A percentile compares a stretch with the other conserved stretches of the same genome.
Evolutionary conservation across 2,888 invertebrate species (phyloP).

Genomic region (Agrotis clavis): DNA sequence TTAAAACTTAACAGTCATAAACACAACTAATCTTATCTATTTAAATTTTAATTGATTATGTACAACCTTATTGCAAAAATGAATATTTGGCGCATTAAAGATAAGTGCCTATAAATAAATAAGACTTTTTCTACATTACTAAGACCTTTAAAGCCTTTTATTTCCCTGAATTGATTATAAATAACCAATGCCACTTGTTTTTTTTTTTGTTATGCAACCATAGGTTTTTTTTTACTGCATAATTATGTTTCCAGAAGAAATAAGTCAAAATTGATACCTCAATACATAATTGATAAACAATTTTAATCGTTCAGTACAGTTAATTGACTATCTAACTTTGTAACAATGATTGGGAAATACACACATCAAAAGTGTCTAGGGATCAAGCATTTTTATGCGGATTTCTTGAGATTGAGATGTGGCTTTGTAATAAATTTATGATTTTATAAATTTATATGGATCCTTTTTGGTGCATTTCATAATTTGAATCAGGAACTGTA

Average conservation of each 20-base stretch:
- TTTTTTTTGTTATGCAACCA: neutral
- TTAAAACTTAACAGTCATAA: constrained; percentile 19
- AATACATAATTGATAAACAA: constrained; percentile 36
- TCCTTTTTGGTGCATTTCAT: too few species aligned
- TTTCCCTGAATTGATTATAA: neutral
- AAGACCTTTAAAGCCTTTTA: neutral
- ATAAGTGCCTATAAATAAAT: constrained; percentile 19
- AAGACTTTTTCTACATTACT: neutral
- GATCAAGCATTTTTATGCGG: too few species aligned
- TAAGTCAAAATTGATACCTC: constrained; percentile 4
- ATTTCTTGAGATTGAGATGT: too few species aligned
- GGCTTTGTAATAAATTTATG: too few species aligned
- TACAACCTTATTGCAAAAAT: constrained; percentile 9
- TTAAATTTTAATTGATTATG: constrained; percentile 25
- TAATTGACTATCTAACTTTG: constrained; percentile 49
- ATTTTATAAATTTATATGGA: too few species aligned
- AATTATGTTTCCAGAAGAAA: neutral
- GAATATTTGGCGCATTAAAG: constrained; percentile 11
- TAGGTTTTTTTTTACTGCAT: neutral
- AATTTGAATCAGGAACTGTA: too few species aligned
- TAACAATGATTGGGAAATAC: constrained; percentile 36
- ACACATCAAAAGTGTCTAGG: too few species aligned
- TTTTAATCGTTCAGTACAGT: constrained; percentile 43
- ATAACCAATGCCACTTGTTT: neutral
- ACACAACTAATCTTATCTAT: constrained; percentile 50